Evolutionary conservation across 2,797 vertebrate species (phyloP).

Genomic region (Oryzias dopingdopingensis): DNA sequence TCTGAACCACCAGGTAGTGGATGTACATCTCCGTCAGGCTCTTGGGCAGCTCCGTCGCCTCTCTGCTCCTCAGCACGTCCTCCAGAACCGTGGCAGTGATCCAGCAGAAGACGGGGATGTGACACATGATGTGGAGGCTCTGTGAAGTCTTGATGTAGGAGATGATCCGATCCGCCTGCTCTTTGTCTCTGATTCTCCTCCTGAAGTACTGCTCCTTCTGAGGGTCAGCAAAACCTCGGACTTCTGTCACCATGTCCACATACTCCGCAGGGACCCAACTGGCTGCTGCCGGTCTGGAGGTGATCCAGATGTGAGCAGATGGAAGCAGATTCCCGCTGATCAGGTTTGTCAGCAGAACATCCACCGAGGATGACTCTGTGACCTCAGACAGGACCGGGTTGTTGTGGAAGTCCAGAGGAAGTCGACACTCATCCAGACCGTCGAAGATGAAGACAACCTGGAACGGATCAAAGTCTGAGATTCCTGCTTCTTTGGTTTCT

Average conservation of each 20-base stretch:
- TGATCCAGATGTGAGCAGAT: conserved; percentile 6
- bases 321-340: conserved; percentile 4
- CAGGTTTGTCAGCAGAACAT: conserved; percentile 3
- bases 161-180: neutral
- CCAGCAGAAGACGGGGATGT: conserved; percentile 6
- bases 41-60: neutral
- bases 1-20: conserved; percentile 16
- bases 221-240: conserved; percentile 1
- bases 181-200: neutral
- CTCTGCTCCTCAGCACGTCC: neutral
- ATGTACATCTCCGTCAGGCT: conserved; percentile 14
- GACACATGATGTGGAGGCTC: conserved; percentile 1
- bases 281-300: neutral
- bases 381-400: conserved; percentile 1
- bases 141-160: neutral
- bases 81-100: conserved; percentile 3
- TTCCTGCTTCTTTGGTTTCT: neutral
- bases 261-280: neutral
- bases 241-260: conserved; percentile 5
- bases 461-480: neutral
- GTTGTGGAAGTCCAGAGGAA: conserved; percentile 1
- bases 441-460: no score
- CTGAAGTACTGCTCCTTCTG: neutral
- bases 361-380: neutral
- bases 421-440: no score